Conservation (phyloP, 2,888 invertebrate species). For the Perizoma affinitatum region DNA sequence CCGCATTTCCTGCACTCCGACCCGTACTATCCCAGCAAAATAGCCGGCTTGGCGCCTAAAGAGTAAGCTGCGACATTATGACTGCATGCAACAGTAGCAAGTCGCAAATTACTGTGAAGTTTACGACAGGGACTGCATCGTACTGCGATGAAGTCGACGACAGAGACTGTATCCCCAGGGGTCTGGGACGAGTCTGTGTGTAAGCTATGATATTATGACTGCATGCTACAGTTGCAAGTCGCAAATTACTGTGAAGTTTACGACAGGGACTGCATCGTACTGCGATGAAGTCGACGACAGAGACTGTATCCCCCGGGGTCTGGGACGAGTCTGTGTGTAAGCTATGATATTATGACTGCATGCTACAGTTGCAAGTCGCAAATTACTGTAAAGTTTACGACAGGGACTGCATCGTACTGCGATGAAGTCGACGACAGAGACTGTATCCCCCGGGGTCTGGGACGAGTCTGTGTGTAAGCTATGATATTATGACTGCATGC, state of each 20-base stretch:
- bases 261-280: too few relatives aligned
- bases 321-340: constrained; percentile 89
- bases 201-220: constrained; percentile 46
- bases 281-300: too few relatives aligned
- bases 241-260: too few relatives aligned
- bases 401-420: too few relatives aligned
- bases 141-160: constrained; percentile 84
- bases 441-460: constrained; percentile 82
- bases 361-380: too few relatives aligned
- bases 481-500: too few relatives aligned
- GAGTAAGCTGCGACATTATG: constrained; percentile 56
- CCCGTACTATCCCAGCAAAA: constrained; percentile 83
- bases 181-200: constrained; percentile 90
- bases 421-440: too few relatives aligned
- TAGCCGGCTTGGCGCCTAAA: constrained; percentile 88
- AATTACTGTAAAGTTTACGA: too few relatives aligned
- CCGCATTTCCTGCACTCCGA: constrained; percentile 93
- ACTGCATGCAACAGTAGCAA: too few relatives aligned
- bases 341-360: constrained; percentile 32
- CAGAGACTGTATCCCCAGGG: constrained; percentile 82
- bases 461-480: constrained; percentile 88
- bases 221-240: too few relatives aligned
- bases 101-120: background rate
- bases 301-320: constrained; percentile 76
- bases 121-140: too few relatives aligned